A percentile compares a stretch with the other conserved stretches of the same genome.
These are phyloP conservation scores for Polymixis flavicincta DNA, from an alignment of 2,888 invertebrate genomes.

Conservation along the genomic window DNA sequence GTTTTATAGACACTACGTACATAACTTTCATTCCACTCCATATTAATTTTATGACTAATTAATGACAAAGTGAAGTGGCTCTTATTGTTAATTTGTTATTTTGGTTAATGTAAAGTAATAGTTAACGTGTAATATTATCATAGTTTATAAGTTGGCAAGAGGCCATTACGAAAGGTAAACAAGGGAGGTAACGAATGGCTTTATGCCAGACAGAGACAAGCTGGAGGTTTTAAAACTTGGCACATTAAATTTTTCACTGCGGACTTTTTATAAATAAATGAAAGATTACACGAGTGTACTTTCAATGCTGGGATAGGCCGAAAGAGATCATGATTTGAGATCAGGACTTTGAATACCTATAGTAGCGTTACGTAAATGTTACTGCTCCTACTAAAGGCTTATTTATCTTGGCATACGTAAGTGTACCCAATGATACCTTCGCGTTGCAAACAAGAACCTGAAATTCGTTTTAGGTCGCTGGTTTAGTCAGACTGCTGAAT, in stretches of 20 bases:
- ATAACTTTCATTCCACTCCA: not conserved
- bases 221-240: slow-evolving; percentile 63
- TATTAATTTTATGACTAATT: slow-evolving; percentile 23
- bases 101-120: slow-evolving; percentile 51
- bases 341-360: not conserved
- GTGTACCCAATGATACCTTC: not conserved
- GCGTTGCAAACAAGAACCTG: not conserved
- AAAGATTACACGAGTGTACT: not conserved
- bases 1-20: slow-evolving; percentile 10
- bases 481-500: not conserved
- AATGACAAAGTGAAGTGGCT: slow-evolving; percentile 17
- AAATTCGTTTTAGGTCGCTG: not conserved
- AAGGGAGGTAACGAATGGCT: slow-evolving; percentile 70
- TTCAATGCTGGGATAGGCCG: not conserved
- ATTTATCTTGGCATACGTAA: not conserved
- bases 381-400: not conserved
- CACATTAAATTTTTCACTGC: slow-evolving; percentile 57
- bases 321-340: not conserved
- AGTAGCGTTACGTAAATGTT: not conserved
- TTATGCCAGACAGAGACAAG: slow-evolving; percentile 68
- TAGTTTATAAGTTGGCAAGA: slow-evolving; percentile 59
- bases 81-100: slow-evolving; percentile 35
- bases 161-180: slow-evolving; percentile 68
- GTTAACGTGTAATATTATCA: slow-evolving; percentile 44
- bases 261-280: slow-evolving; percentile 25